These are phyloP conservation scores for Xiphias gladius DNA, from an alignment of 2,113 vertebrate species.

Conservation along the genomic window DNA sequence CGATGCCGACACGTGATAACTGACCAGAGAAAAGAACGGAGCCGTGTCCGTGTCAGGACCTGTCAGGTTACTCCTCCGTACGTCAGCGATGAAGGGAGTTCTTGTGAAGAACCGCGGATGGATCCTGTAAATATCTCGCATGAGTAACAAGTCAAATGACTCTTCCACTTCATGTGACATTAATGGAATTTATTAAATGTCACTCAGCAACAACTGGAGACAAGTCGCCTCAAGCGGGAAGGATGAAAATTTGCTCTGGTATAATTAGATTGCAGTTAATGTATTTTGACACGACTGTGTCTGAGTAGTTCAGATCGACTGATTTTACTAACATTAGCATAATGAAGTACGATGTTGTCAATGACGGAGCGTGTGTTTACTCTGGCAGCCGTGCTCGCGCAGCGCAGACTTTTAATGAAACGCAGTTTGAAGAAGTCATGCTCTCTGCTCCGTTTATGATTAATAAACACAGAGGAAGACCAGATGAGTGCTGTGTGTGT, in stretches of 20 bases:
- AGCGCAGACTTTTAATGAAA: neutral
- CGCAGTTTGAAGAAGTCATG: neutral
- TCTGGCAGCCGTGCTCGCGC: neutral
- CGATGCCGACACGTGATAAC: too few species aligned
- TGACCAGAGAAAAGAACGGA: too few species aligned
- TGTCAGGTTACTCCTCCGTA: too few species aligned
- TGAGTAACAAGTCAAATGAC: slow-evolving; percentile 10
- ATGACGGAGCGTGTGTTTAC: slow-evolving; percentile 66
- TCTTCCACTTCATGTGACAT: slow-evolving; percentile 26
- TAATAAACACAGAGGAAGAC: neutral
- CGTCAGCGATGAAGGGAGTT: too few species aligned
- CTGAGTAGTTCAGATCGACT: slow-evolving; percentile 44
- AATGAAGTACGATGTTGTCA: slow-evolving; percentile 53
- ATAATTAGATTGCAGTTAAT: slow-evolving; percentile 55
- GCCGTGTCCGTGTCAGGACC: too few species aligned
- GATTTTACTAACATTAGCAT: slow-evolving; percentile 66
- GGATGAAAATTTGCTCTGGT: neutral
- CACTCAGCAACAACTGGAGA: neutral
- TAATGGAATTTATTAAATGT: slow-evolving; percentile 58
- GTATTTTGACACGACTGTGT: slow-evolving; percentile 51
- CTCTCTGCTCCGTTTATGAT: slow-evolving; percentile 44
- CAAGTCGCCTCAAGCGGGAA: slow-evolving; percentile 5
- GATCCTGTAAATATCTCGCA: slow-evolving; percentile 22
- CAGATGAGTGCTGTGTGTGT: neutral
- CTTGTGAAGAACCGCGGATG: too few species aligned